Conservation (phyloP, 2,888 invertebrate species). For the Pyrochroa serraticornis region DNA sequence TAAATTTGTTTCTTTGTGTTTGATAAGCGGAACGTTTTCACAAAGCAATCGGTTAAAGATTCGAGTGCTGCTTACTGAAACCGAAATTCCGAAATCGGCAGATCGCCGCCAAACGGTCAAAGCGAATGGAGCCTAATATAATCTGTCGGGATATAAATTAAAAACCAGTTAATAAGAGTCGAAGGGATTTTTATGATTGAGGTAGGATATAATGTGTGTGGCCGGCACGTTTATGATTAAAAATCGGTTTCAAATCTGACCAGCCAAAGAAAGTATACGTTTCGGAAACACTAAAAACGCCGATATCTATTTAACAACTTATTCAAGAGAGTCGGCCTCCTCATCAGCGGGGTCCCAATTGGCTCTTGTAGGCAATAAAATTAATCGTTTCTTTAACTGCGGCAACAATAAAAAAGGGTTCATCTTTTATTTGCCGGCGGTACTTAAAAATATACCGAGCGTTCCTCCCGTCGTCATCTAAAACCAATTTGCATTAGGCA, state of each 20-base stretch:
- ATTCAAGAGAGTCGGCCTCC: conserved; percentile 40
- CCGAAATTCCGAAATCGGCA: conserved; percentile 6
- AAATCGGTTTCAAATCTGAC: conserved; percentile 36
- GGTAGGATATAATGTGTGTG: conserved; percentile 38
- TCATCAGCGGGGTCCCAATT: conserved; percentile 26
- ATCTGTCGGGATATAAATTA: conserved; percentile 46
- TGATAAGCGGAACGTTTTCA: too few species aligned
- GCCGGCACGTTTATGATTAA: conserved; percentile 43
- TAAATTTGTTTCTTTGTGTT: too few species aligned
- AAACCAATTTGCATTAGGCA: too few species aligned
- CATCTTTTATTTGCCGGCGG: conserved; percentile 13
- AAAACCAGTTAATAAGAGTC: conserved; percentile 41
- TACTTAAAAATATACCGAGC: neutral
- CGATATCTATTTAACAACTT: conserved; percentile 53
- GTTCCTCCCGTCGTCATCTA: too few species aligned
- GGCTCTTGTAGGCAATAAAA: conserved; percentile 30
- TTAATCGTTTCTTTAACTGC: conserved; percentile 33
- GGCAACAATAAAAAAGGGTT: conserved; percentile 25
- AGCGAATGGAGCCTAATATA: conserved; percentile 37
- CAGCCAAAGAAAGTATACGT: conserved; percentile 37
- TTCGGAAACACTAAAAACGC: conserved; percentile 49
- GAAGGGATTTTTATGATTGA: conserved; percentile 33
- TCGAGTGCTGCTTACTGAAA: neutral
- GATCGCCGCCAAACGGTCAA: conserved; percentile 38
- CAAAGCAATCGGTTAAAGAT: conserved; percentile 7